A percentile compares a stretch with the other conserved stretches of the same genome.
Evolutionary conservation across 2,113 vertebrate genomes (phyloP).

Genomic region (Corythaeola cristata): DNA sequence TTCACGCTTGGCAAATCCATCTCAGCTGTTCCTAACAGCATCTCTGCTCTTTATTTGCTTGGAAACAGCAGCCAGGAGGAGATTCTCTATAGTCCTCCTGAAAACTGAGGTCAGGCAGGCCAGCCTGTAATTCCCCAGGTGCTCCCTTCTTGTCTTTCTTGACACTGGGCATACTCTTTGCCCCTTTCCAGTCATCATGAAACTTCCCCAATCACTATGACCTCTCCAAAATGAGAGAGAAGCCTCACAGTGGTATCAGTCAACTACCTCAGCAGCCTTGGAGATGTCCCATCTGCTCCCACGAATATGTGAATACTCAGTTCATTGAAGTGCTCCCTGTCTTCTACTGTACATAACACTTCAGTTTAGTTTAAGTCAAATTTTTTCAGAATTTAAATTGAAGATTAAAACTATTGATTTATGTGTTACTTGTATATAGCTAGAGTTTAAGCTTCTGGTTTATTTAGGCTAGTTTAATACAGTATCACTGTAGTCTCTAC

Average conservation of each 20-base stretch:
- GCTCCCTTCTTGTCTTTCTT: not conserved
- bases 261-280: not conserved
- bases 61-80: not conserved
- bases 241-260: not conserved
- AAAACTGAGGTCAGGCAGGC: not conserved
- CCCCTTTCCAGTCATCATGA: not conserved
- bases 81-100: not conserved
- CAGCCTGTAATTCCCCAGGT: not conserved
- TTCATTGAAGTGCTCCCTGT: not conserved
- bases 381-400: not conserved
- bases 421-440: not conserved
- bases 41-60: not conserved
- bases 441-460: not conserved
- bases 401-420: not conserved
- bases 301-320: not conserved
- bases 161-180: not conserved
- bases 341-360: not conserved
- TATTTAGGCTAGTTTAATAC: not conserved
- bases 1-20: not conserved
- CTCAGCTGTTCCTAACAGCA: not conserved
- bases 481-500: not conserved
- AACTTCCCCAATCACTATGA: not conserved
- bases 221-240: not conserved
- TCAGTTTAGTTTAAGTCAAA: not conserved
- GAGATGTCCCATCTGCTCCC: not conserved